Percentiles rank a stretch among this genome's conserved stretches.
Conservation (phyloP, 2,888 invertebrate genomes). For the Pachydiplax longipennis region DNA sequence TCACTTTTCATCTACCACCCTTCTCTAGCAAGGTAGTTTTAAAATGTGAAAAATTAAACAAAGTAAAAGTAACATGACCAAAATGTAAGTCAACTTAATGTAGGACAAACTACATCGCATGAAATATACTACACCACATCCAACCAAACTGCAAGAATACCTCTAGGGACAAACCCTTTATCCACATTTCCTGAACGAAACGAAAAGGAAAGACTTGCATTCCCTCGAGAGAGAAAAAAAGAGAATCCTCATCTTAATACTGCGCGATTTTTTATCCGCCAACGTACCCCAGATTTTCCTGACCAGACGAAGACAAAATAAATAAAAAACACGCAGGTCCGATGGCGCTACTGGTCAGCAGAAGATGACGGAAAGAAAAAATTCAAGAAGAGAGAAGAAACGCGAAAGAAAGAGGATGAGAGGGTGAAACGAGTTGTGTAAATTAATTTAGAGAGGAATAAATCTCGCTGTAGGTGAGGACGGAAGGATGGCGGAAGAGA, state of each 20-base stretch:
- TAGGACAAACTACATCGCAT: no score
- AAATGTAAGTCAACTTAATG: no score
- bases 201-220: neutral
- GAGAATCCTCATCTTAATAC: neutral
- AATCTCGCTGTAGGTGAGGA: slow-evolving; percentile 32
- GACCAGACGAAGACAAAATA: neutral
- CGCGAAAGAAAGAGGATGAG: neutral
- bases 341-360: neutral
- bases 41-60: no score
- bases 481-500: slow-evolving; percentile 9
- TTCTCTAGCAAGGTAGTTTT: no score
- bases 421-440: neutral
- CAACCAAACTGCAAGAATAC: no score
- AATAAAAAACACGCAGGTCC: neutral
- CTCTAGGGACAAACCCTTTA: no score
- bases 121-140: no score
- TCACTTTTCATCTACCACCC: no score
- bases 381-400: neutral
- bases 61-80: no score
- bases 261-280: neutral
- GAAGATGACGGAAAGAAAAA: neutral
- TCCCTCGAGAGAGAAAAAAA: neutral
- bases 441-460: slow-evolving; percentile 28
- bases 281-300: neutral
- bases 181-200: neutral